Percentiles rank a stretch among this genome's conserved stretches.
These are phyloP conservation scores for Pangasius mekongensis DNA, from an alignment of 2,797 vertebrate genomes.

Conservation along the genomic window DNA sequence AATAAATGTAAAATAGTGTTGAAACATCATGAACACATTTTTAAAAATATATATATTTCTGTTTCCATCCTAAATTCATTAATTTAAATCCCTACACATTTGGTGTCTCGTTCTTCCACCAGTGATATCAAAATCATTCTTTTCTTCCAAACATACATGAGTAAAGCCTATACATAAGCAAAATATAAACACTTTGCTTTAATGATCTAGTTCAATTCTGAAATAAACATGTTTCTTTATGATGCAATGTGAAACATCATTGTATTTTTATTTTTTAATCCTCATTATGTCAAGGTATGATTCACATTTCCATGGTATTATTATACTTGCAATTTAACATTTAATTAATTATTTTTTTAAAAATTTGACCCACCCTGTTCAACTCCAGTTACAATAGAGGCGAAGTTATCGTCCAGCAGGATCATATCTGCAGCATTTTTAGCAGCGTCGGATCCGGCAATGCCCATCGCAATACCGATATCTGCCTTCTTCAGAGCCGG, in stretches of 20 bases:
- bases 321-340: not conserved
- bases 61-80: not conserved
- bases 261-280: not conserved
- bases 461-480: slow-evolving; percentile 78
- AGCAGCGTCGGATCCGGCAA: slow-evolving; percentile 76
- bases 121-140: not conserved
- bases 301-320: not conserved
- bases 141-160: not conserved
- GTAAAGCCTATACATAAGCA: not conserved
- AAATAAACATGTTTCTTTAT: not conserved
- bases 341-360: not conserved
- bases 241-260: not conserved
- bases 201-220: not conserved
- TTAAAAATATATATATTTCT: no score
- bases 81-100: not conserved
- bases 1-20: not conserved
- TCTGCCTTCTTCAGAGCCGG: slow-evolving; percentile 78
- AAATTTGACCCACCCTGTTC: slow-evolving; percentile 69
- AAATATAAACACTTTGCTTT: not conserved
- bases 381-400: slow-evolving; percentile 78
- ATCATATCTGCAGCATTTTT: slow-evolving; percentile 81
- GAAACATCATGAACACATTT: not conserved
- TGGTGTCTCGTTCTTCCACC: not conserved
- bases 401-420: slow-evolving; percentile 77
- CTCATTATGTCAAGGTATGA: not conserved